A percentile compares a stretch with the other conserved stretches of the same genome.
phyloP scores from a whole-genome alignment of 2,888 invertebrate genomes.

The Plemyria rubiginata region DNA sequence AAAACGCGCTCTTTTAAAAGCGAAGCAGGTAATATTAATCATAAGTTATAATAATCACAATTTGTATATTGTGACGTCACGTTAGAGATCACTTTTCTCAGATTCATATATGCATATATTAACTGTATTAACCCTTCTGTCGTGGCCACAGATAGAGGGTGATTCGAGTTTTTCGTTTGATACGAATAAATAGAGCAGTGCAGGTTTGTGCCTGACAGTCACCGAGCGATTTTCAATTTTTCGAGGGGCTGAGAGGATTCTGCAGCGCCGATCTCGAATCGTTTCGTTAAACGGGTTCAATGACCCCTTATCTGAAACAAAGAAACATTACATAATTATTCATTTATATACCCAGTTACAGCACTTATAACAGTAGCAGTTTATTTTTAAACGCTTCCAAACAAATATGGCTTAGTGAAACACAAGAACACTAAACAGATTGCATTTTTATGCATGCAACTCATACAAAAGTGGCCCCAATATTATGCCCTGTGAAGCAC shows the following conservation, averaged over 20 bases:
- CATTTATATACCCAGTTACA: too few species aligned
- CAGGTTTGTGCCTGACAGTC: constrained; percentile 75
- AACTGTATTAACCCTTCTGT: constrained; percentile 64
- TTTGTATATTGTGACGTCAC: constrained; percentile 79
- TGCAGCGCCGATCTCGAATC: constrained; percentile 74
- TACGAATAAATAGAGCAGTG: constrained; percentile 78
- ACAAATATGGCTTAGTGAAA: constrained; percentile 9
- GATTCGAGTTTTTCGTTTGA: constrained; percentile 66
- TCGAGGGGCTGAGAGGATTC: constrained; percentile 65
- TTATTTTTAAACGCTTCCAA: not conserved
- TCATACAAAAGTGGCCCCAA: constrained; percentile 4
- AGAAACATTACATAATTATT: constrained; percentile 18
- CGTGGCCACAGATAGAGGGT: constrained; percentile 82
- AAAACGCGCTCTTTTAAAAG: constrained; percentile 70
- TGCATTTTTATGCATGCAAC: not conserved
- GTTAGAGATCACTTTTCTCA: constrained; percentile 78
- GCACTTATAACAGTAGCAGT: too few species aligned
- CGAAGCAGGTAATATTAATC: constrained; percentile 57
- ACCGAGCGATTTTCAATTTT: constrained; percentile 76
- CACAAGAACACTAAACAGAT: constrained; percentile 3
- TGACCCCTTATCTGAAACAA: constrained; percentile 78
- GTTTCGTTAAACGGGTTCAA: constrained; percentile 74
- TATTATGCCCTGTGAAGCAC: constrained; percentile 14
- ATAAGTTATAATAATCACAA: constrained; percentile 69
- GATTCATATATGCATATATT: constrained; percentile 82